Percentiles rank a stretch among this genome's conserved stretches.
Conservation (phyloP, 2,888 invertebrate species). For the Pinctada fucata region DNA sequence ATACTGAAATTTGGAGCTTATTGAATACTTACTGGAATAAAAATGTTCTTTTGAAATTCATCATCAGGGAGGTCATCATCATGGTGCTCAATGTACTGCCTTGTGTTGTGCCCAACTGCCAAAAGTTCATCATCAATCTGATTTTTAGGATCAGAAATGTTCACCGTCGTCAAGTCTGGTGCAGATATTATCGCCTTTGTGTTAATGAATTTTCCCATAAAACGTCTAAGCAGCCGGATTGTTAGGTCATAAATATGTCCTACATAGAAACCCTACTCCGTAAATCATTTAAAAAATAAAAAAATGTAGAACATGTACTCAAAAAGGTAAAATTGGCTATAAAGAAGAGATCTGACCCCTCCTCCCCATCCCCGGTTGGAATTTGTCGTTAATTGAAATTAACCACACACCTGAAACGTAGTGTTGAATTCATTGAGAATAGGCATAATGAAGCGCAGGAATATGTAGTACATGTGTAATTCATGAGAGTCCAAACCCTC, state of each 20-base stretch:
- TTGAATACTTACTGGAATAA: constrained; percentile 1
- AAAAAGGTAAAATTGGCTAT: background rate
- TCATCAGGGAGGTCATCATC: constrained; percentile 12
- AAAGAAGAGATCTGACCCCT: background rate
- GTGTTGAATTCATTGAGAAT: constrained; percentile 47
- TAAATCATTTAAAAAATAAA: background rate
- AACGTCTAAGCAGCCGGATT: constrained; percentile 20
- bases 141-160: constrained; percentile 19
- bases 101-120: constrained; percentile 30
- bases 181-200: constrained; percentile 17
- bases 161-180: constrained; percentile 18
- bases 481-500: constrained; percentile 3
- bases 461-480: constrained; percentile 31
- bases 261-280: constrained; percentile 29
- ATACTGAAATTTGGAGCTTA: background rate
- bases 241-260: constrained; percentile 34
- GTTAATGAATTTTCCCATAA: constrained; percentile 39
- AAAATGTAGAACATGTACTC: background rate
- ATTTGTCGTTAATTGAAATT: background rate
- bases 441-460: constrained; percentile 34
- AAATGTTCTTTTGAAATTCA: background rate
- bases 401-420: constrained; percentile 28
- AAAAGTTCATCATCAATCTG: constrained; percentile 35
- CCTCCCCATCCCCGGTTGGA: too few species aligned
- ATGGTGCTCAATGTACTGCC: constrained; percentile 27